Evolutionary conservation across 2,797 vertebrate species (phyloP), one percentile per base, ranked within the genome.

Genomic region (Macropus fuliginosus): DNA sequence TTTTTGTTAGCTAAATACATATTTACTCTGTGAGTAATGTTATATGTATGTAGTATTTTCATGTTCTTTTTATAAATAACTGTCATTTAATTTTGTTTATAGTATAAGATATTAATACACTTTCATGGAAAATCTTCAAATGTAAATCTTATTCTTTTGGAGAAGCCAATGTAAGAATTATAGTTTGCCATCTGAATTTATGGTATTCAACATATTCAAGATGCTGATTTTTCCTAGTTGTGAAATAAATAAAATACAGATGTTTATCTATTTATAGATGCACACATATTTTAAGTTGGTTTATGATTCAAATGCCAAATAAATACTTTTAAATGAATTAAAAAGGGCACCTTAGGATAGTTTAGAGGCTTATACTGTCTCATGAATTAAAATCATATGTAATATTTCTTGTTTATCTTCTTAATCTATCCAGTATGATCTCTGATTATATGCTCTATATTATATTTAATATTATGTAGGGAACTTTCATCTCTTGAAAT

Each of bases 91-190:
- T 91, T 93, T 96, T 95, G 12, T 54, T 90, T 89, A 55, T 87
- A 40, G n/a, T 57, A 1, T 95, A 56, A 81, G 95, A 50, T 93
- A 56, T 14, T 59, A 91, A 55, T 54, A 1, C 5, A 56, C 24
- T 91, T 91, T 91, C 93, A 52, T 27, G 55, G 92, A 90, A 55
- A 95, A 11, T 94, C 54, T 94, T 27, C 90, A 57, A 74, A 29
- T 92, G 40, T 28, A 94, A 91, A 95, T 93, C 34, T 55, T 95
- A 54, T 92, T 94, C 55, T 96, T 92, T 50, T 96, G 66, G 81
- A n/a, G 55, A 93, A 95, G 74, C 21, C 74, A 87, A 50, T 28
- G 8, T 87, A 87, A 50, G 74, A 55, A 56, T 90, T 56, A 56
- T 92, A 87, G 9, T 57, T 90, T 93, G 62, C 14, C 50, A 55